These are phyloP conservation scores for Drosophila melanica DNA, from an alignment of 1,140 invertebrate species.

Conservation along the genomic window DNA sequence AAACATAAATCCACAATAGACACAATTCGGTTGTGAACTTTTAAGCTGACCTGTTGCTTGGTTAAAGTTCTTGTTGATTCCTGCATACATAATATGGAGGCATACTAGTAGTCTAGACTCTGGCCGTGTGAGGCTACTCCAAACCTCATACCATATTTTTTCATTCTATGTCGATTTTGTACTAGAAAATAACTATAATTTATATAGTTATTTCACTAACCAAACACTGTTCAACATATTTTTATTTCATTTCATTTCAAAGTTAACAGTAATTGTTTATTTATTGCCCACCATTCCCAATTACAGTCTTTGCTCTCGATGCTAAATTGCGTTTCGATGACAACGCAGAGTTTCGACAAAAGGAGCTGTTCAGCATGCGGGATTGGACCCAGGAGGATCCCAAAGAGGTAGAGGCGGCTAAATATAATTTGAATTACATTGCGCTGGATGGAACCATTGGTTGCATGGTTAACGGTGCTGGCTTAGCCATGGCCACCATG, in stretches of 20 bases:
- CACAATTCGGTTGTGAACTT: too few relatives aligned
- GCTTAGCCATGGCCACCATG: conserved; percentile 99
- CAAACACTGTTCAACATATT: not conserved
- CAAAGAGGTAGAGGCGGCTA: conserved; percentile 96
- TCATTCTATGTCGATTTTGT: too few relatives aligned
- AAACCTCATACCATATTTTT: too few relatives aligned
- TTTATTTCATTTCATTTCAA: too few relatives aligned
- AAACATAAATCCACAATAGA: too few relatives aligned
- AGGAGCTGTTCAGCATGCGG: conserved; percentile 93
- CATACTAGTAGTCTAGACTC: too few relatives aligned
- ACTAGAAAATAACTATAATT: too few relatives aligned
- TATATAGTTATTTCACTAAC: too few relatives aligned
- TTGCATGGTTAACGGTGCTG: conserved; percentile 96
- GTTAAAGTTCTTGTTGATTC: too few relatives aligned
- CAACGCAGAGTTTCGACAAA: conserved; percentile 97
- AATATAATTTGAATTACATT: conserved; percentile 98
- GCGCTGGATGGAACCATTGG: conserved; percentile 95
- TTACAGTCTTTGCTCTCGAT: conserved; percentile 95
- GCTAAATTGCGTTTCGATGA: conserved; percentile 98
- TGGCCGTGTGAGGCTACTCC: too few relatives aligned
- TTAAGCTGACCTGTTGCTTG: too few relatives aligned
- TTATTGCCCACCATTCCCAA: not conserved
- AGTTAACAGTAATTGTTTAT: not conserved
- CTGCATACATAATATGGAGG: not conserved
- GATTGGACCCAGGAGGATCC: conserved; percentile 97